Evolutionary conservation across 2,797 vertebrate genomes (phyloP), one percentile per base, ranked within the genome.

Genomic region (Danio aesculapii): DNA sequence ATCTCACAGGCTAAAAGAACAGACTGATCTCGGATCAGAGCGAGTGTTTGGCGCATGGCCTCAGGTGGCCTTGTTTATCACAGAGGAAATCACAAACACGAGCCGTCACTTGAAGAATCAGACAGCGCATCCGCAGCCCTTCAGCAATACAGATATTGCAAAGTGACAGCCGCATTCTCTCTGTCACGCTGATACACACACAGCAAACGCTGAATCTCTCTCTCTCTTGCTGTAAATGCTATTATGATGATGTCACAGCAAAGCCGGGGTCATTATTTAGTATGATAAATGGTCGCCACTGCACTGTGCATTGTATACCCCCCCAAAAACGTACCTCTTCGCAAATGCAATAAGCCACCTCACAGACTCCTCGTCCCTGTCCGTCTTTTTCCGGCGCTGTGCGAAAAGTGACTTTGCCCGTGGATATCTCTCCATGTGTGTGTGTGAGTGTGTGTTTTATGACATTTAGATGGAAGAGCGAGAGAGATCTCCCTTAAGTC

Each of bases 261-360:
- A 82, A 84, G 81, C 66, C 50, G 58, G 49, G 61, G 52, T 90
- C 87, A 89, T 92, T 92, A 92, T 92, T 93, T 92, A 91, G 89
- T 83, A 87, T 92, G 92, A 94, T 93, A 90, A 94, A 95, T 92
- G 93, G 90, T 71, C 78, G 74, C 69, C 53, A 89, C 85, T 86
- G 90, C 73, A 44, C 84, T 74, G 63, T 88, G 85, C 85, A 88
- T 90, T 92, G 88, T 90, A 83, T 87, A 85, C 80, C 85, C 90
- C 90, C 87, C 83, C 79, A 72, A 87, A 88, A 85, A 87, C 87
- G 85, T 84, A 83, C 75, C 85, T 87, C 87, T 83, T 85, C 53
- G 75, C 71, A 81, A 88, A 89, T 83, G 87, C 81, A 91, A 90
- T 85, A 88, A 86, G 83, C 86, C 69, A 83, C 80, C 75, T 83